A percentile compares a stretch with the other conserved stretches of the same genome.
These are phyloP conservation scores for Ernsta delagoae DNA, from an alignment of 2,888 invertebrate species.

Conservation along the genomic window DNA sequence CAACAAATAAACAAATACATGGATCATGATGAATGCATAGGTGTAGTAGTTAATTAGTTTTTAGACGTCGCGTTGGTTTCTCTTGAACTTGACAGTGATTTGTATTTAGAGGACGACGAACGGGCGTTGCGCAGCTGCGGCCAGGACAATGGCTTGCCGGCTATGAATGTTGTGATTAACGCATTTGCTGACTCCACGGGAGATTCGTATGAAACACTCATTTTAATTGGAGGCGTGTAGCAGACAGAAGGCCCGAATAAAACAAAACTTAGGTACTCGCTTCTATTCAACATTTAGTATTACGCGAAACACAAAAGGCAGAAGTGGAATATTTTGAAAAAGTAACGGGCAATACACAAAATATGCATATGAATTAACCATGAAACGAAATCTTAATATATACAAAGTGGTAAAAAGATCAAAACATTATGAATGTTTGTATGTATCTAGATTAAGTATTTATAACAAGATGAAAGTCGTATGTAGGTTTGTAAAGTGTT, in stretches of 20 bases:
- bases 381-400: too few relatives aligned
- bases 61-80: constrained; percentile 53
- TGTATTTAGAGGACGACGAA: constrained; percentile 60
- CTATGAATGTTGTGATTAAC: constrained; percentile 59
- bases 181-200: constrained; percentile 44
- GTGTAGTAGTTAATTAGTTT: constrained; percentile 48
- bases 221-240: constrained; percentile 40
- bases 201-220: constrained; percentile 40
- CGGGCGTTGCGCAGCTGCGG: constrained; percentile 60
- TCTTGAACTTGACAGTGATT: constrained; percentile 73
- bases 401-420: not conserved
- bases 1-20: constrained; percentile 14
- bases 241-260: constrained; percentile 9
- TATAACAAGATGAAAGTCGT: too few relatives aligned
- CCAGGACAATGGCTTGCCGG: constrained; percentile 61
- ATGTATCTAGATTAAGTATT: not conserved
- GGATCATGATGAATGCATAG: constrained; percentile 12
- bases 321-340: not conserved
- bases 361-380: too few relatives aligned
- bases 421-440: not conserved
- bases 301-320: not conserved
- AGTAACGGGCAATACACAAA: too few relatives aligned
- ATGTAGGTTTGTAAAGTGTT: not conserved
- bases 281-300: constrained; percentile 12
- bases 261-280: too few relatives aligned